These are phyloP conservation scores for Hylaeus volcanicus DNA, from an alignment of 1,140 invertebrate species.

Conservation along the genomic window DNA sequence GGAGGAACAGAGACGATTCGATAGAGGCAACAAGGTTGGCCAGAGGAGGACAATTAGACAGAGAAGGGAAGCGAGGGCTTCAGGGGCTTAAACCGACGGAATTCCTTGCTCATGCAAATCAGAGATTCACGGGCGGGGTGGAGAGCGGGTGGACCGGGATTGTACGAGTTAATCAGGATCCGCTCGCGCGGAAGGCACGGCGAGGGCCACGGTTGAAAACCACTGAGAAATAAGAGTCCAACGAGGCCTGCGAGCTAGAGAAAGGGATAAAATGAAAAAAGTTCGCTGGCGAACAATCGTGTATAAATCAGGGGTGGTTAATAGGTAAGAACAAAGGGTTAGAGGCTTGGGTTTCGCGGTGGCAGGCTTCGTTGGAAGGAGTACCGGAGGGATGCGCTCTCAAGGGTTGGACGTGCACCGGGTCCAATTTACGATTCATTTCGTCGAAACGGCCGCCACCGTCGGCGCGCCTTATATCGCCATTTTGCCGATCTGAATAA, in stretches of 20 bases:
- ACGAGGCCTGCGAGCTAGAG: conserved; percentile 13
- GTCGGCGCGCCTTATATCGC: conserved; percentile 75
- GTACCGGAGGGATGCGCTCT: conserved; percentile 68
- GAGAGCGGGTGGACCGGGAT: conserved; percentile 51
- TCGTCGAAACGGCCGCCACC: conserved; percentile 74
- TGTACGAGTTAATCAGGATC: conserved; percentile 71
- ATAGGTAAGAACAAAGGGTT: conserved; percentile 77
- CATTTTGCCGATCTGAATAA: conserved; percentile 79
- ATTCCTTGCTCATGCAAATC: conserved; percentile 77
- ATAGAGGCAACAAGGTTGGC: not conserved
- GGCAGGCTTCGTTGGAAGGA: conserved; percentile 21
- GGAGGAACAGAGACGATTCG: conserved; percentile 11
- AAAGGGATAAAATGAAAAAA: conserved; percentile 75
- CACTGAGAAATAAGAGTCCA: conserved; percentile 62
- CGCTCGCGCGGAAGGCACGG: conserved; percentile 62
- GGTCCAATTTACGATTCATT: conserved; percentile 80
- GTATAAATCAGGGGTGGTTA: conserved; percentile 76
- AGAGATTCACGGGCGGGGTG: conserved; percentile 59
- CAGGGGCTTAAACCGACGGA: conserved; percentile 71
- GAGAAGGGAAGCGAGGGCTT: conserved; percentile 40
- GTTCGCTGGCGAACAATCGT: conserved; percentile 71
- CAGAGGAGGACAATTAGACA: conserved; percentile 36
- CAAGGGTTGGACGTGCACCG: conserved; percentile 69
- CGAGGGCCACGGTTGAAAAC: conserved; percentile 55
- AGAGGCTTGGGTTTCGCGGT: conserved; percentile 47